These are phyloP conservation scores for Lasaia peninsularis DNA, from an alignment of 1,140 invertebrate genomes.

Conservation along the genomic window DNA sequence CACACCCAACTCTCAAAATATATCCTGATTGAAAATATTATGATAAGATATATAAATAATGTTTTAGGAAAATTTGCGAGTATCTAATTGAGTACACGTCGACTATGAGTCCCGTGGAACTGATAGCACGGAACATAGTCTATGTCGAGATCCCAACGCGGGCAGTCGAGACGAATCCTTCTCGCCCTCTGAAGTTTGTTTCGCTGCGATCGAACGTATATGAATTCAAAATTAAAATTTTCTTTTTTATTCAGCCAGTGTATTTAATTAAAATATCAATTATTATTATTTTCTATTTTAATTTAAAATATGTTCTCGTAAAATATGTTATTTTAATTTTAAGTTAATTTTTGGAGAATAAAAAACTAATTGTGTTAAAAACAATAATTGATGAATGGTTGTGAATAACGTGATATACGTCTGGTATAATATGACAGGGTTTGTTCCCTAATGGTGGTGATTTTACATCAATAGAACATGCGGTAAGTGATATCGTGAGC, in stretches of 20 bases:
- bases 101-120: background rate
- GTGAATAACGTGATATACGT: background rate
- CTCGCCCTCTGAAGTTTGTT: constrained; percentile 3
- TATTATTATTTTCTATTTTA: background rate
- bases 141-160: background rate
- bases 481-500: background rate
- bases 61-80: background rate
- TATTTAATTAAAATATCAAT: background rate
- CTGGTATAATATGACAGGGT: background rate
- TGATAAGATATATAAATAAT: background rate
- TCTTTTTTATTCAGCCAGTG: background rate
- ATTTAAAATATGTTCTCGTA: background rate
- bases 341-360: background rate
- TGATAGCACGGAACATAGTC: constrained; percentile 7
- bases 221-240: background rate
- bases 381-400: background rate
- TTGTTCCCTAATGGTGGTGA: background rate
- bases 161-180: constrained; percentile 2
- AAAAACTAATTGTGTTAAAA: background rate
- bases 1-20: background rate
- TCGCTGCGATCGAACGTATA: background rate
- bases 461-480: constrained; percentile 6
- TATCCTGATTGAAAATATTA: background rate
- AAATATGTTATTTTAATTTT: background rate
- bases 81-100: background rate